Evolutionary conservation across 2,797 vertebrate species (phyloP), one percentile per base, ranked within the genome.

Genomic region (Prunella strophiata): DNA sequence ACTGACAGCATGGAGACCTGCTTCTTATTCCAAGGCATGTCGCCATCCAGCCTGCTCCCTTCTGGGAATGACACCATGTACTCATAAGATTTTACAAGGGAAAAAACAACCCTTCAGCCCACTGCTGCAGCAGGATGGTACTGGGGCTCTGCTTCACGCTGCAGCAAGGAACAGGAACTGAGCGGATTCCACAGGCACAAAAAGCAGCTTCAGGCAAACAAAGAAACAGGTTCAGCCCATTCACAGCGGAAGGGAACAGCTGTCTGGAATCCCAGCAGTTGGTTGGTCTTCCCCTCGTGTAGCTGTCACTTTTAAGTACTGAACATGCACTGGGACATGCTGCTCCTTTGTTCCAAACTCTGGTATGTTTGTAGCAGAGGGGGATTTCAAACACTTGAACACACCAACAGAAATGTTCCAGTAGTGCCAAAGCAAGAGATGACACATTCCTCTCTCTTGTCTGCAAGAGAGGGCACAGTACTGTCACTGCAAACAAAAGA

Each of bases 1-100:
- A 94, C 72, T 86, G 94, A 90, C 85, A 94, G 91, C 90, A 27
- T 18, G 68, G 71, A 92, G 94, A 95, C 76, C 92, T 65, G 94
- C 63, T 94, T 61, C 83, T 86, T 76, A 85, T 91, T 94, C 94
- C 93, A 94, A 94, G 81, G 74, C 83, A 93, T 79, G 74, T 91
- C 67, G 16, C 84, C 86, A 96, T 91, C 71, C 86, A 95, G 88
- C 67, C 90, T 73, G 86, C 62, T 94, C 52, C 67, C 68, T 87
- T 73, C 73, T 93, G 84, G 73, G 73, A 95, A 67, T 63, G 82
- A 73, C 71, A 91, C 74, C 66, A 34, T 27, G 62, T 86, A 78
- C 55, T 91, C 78, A 7, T 66, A 88, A 83, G 61, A 59, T 62
- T 86, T 94, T 54, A 76, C 51, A 48, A 50, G n/a, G 10, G 17